These are phyloP conservation scores for Andrena bucephala DNA, from an alignment of 2,888 invertebrate species.

Conservation along the genomic window DNA sequence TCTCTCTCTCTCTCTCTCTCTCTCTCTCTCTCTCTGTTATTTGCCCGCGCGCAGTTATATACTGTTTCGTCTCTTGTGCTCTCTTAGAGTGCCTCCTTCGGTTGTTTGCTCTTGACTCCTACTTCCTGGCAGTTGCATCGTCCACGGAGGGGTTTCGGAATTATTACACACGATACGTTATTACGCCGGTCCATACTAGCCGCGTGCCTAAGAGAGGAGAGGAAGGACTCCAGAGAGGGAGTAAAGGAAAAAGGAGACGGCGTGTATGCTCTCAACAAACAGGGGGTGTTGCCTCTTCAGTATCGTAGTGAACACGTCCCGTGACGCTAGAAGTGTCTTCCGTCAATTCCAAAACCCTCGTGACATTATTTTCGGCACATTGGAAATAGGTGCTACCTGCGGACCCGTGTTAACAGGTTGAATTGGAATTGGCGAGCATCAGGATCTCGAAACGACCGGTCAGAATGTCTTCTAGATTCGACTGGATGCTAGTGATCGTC, in stretches of 20 bases:
- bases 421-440: neutral
- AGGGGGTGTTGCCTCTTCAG: constrained; percentile 70
- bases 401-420: neutral
- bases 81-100: constrained; percentile 56
- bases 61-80: constrained; percentile 53
- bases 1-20: constrained; percentile 1
- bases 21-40: neutral
- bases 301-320: constrained; percentile 66
- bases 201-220: constrained; percentile 25
- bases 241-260: constrained; percentile 33
- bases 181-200: constrained; percentile 43
- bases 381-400: neutral
- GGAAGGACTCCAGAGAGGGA: constrained; percentile 42
- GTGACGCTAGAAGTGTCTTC: constrained; percentile 49
- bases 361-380: neutral
- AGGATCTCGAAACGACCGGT: neutral
- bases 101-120: constrained; percentile 65
- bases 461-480: constrained; percentile 42
- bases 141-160: constrained; percentile 52
- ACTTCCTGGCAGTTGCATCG: constrained; percentile 62
- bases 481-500: constrained; percentile 37
- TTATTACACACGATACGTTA: constrained; percentile 51
- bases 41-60: constrained; percentile 43
- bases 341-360: constrained; percentile 1
- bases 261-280: constrained; percentile 52